Evolutionary conservation across 2,888 invertebrate species (phyloP), one percentile per base, ranked within the genome.

Genomic region (Chloromyia formosa): DNA sequence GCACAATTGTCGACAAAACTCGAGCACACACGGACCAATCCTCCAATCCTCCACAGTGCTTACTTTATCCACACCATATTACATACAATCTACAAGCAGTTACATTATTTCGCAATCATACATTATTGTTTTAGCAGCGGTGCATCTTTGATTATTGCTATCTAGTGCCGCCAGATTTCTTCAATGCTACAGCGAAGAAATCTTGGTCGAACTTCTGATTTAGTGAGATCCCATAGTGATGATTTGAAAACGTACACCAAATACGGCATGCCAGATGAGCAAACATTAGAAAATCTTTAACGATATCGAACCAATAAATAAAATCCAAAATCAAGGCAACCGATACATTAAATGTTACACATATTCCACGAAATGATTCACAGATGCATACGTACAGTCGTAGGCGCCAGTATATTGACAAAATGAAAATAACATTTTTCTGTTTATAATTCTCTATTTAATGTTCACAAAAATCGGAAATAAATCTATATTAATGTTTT

Each of bases 251-350:
- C 12, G 22, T 10, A 10, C 56, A 16, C 56, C 56, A 56, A 56
- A 56, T 56, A 56, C 56, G 56, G 56, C 22, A 35, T 7, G 22
- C 56, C 0, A 56, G 16, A 18, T 18, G 56, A 18, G n/a, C n/a
- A n/a, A n/a, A 56, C 56, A 10, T 18, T 56, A 18, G 16, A 54
- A 54, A 54, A 18, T 20, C 7, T 35, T 56, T 5, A 56, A 20
- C 10, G 56, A 20, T 18, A 56, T 56, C 20, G 56, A 56, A 56
- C 18, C 56, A 56, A 18, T 56, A 56, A 56, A 56, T 56, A 20
- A 16, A 56, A 56, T 56, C 27, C 3, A 56, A 56, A 56, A 56
- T 56, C 56, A 56, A 56, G 56, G 56, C 16, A 54, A 54, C n/a
- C 54, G 12, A 12, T 54, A 5, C 54, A 54, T 54, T n/a, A n/a